Evolutionary conservation across 2,888 invertebrate species (phyloP).

Genomic region (Clostera curtula): DNA sequence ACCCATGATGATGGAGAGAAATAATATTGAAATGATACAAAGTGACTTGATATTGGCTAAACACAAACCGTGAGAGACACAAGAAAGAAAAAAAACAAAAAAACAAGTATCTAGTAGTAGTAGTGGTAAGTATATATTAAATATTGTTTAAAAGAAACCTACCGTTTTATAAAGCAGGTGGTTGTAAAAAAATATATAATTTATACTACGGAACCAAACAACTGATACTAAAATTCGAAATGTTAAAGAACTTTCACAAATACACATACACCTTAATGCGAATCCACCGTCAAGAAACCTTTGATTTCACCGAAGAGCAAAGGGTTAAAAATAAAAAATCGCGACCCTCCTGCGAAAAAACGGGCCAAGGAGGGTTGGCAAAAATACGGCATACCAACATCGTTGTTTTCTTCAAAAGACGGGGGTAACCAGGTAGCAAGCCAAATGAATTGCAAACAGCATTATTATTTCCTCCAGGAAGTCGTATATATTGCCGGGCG

Average conservation of each 20-base stretch:
- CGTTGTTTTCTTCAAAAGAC: slow-evolving; percentile 64
- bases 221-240: no score
- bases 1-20: no score
- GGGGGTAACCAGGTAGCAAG: slow-evolving; percentile 68
- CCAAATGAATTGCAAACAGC: slow-evolving; percentile 77
- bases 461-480: slow-evolving; percentile 76
- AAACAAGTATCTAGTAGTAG: no score
- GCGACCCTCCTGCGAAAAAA: slow-evolving; percentile 59
- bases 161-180: no score
- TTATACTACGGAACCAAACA: no score
- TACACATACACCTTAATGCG: slow-evolving; percentile 31
- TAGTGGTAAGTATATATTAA: no score
- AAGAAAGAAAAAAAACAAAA: no score
- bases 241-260: background rate
- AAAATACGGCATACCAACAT: slow-evolving; percentile 44
- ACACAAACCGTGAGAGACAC: no score
- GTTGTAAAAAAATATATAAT: background rate
- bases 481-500: slow-evolving; percentile 72
- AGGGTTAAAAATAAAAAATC: slow-evolving; percentile 65
- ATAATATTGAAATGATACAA: no score
- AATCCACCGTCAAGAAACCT: slow-evolving; percentile 44
- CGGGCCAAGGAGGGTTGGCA: slow-evolving; percentile 40
- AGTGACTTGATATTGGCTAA: no score
- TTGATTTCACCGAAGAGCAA: slow-evolving; percentile 59
- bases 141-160: no score